phyloP scores from a whole-genome alignment of 2,797 vertebrate genomes.

The Mustela erminea region DNA sequence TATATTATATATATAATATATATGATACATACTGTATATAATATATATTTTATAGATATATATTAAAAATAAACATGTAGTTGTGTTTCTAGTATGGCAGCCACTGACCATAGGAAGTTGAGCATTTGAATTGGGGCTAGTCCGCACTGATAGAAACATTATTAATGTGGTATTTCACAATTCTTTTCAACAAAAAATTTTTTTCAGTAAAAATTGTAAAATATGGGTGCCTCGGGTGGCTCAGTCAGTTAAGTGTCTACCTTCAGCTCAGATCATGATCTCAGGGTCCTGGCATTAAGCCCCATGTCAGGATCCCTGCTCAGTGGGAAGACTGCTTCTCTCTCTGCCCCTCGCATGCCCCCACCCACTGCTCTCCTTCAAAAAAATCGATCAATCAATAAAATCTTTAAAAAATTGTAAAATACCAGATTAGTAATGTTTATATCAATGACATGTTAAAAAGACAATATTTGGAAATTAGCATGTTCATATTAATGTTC shows the following conservation, averaged over 20 bases:
- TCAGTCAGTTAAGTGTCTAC: no score
- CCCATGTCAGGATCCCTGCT: no score
- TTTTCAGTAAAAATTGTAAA: background rate
- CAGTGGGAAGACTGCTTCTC: no score
- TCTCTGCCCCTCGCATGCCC: no score
- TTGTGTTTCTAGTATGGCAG: no score
- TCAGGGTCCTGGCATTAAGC: no score
- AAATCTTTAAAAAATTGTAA: background rate
- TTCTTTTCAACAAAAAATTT: background rate
- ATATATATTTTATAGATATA: background rate
- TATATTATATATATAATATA: no score
- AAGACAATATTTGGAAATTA: background rate
- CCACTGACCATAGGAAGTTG: background rate
- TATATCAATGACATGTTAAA: background rate
- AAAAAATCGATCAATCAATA: no score
- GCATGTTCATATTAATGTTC: background rate
- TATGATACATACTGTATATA: background rate
- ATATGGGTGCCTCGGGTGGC: background rate
- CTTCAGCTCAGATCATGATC: no score
- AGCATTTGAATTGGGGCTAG: background rate
- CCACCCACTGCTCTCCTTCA: no score
- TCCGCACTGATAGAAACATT: background rate
- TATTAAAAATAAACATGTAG: background rate
- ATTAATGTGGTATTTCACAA: background rate
- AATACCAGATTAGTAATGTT: background rate